Evolutionary conservation across 1,140 invertebrate species (phyloP).

Genomic region (Contarinia nasturtii): DNA sequence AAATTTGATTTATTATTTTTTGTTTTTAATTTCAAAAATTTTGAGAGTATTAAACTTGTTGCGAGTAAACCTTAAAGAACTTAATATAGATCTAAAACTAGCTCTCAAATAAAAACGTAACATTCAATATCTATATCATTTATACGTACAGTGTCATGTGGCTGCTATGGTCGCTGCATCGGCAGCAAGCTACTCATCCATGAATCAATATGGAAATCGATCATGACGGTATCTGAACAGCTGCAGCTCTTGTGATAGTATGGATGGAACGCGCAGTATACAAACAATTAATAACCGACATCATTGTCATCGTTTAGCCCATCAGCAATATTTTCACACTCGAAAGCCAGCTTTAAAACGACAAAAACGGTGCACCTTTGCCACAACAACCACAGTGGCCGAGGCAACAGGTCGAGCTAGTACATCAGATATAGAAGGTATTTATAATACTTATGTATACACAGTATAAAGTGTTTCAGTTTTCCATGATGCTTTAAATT

Average conservation of each 20-base stretch:
- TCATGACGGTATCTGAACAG: conserved; percentile 23
- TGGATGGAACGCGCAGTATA: neutral
- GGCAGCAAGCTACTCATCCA: conserved; percentile 21
- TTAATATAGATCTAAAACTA: no score
- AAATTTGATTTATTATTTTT: no score
- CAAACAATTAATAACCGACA: neutral
- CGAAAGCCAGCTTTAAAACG: neutral
- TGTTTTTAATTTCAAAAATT: no score
- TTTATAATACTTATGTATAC: no score
- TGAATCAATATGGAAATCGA: conserved; percentile 17
- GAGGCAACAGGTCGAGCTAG: no score
- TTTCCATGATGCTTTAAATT: no score
- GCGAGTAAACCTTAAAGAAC: no score
- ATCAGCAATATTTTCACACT: neutral
- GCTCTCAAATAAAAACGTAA: no score
- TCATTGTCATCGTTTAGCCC: neutral
- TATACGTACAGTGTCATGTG: conserved; percentile 16
- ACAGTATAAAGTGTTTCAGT: no score
- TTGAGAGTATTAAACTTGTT: no score
- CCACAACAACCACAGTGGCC: neutral
- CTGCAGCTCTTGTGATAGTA: conserved; percentile 18
- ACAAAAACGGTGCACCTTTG: neutral
- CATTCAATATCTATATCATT: neutral
- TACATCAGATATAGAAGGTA: no score
- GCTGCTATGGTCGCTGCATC: conserved; percentile 23